Evolutionary conservation across 2,797 vertebrate species (phyloP).

Genomic region (Aotus griseimembra): DNA sequence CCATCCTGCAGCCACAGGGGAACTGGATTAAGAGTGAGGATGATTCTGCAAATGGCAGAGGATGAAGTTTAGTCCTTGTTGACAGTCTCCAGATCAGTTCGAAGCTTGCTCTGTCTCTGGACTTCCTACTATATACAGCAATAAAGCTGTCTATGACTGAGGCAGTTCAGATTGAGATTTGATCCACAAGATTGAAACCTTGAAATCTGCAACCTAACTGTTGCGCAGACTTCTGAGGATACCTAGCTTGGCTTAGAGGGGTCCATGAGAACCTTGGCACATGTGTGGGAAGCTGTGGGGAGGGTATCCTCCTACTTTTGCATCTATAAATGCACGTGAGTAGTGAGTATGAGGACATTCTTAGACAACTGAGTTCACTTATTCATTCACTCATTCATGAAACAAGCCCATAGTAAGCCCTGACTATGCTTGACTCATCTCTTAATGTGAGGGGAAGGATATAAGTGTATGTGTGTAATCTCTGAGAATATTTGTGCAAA

Average conservation of each 20-base stretch:
- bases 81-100: not conserved
- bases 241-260: not conserved
- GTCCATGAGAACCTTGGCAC: rapidly evolving
- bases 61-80: not conserved
- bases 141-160: not conserved
- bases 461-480: not conserved
- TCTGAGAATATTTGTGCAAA: slow-evolving; percentile 44
- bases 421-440: not conserved
- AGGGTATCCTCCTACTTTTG: not conserved
- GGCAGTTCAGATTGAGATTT: not conserved
- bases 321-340: not conserved
- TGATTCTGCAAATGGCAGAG: not conserved
- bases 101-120: not conserved
- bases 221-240: not conserved
- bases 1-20: not conserved
- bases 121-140: not conserved
- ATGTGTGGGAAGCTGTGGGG: not conserved
- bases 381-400: not conserved
- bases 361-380: not conserved
- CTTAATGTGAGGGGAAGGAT: not conserved
- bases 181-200: not conserved
- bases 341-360: not conserved
- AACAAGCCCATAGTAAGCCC: not conserved
- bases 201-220: not conserved
- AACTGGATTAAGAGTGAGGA: not conserved